These are phyloP conservation scores for Zalophus californianus DNA, from an alignment of 2,797 vertebrate genomes.

Conservation along the genomic window DNA sequence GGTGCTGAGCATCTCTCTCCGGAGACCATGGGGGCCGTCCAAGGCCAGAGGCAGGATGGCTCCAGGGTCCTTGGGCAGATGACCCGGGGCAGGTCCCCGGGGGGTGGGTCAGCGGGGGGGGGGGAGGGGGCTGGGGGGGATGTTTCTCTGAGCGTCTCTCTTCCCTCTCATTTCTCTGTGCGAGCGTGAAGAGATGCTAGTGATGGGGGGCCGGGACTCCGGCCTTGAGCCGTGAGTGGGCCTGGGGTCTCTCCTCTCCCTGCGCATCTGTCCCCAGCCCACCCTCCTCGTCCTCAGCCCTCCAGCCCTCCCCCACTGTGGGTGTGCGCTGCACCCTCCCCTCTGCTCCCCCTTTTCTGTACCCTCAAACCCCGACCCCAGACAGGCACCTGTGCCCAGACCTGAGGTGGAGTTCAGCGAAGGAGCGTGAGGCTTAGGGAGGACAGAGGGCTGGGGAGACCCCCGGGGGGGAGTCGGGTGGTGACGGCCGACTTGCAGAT, in stretches of 20 bases:
- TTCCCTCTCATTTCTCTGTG: accelerated
- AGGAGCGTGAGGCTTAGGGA: background rate
- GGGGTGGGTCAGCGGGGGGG: background rate
- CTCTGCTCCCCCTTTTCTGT: background rate
- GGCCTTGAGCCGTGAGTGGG: background rate
- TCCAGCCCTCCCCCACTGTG: background rate
- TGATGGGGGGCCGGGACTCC: background rate
- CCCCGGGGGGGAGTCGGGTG: background rate
- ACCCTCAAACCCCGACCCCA: background rate
- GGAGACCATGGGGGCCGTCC: background rate
- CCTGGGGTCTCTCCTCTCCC: background rate
- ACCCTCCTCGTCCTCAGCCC: background rate
- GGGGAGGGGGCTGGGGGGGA: background rate
- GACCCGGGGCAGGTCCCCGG: background rate
- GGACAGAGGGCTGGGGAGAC: background rate
- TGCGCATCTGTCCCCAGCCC: background rate
- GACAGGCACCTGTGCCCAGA: background rate
- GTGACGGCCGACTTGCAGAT: accelerated
- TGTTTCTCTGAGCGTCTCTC: background rate
- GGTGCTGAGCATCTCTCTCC: background rate
- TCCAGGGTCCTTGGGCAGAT: background rate
- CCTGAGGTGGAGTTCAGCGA: background rate
- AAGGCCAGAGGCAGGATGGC: background rate
- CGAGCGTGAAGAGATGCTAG: background rate
- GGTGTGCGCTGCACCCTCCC: background rate